These are phyloP conservation scores for Noctua janthe DNA, from an alignment of 2,888 invertebrate species.

Conservation along the genomic window DNA sequence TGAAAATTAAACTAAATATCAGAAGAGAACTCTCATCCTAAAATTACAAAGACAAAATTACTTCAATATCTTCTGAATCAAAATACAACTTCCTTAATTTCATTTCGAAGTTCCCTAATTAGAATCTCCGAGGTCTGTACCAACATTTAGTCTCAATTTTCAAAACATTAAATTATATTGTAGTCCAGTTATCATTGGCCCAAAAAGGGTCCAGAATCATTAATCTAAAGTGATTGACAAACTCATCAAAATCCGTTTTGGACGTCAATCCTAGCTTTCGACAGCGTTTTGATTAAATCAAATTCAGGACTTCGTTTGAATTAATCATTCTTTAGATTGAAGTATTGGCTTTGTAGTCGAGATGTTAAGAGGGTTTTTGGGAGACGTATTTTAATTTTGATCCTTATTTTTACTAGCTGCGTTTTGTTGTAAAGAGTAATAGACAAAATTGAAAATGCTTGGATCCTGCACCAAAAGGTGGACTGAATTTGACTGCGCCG, in stretches of 20 bases:
- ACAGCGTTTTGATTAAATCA: slow-evolving; percentile 42
- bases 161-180: slow-evolving; percentile 45
- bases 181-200: slow-evolving; percentile 45
- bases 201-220: slow-evolving; percentile 29
- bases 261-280: slow-evolving; percentile 25
- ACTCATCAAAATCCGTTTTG: slow-evolving; percentile 45
- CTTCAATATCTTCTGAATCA: slow-evolving; percentile 24
- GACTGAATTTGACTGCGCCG: too few relatives aligned
- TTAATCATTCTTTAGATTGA: slow-evolving; percentile 33
- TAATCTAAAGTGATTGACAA: slow-evolving; percentile 51
- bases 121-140: slow-evolving; percentile 33
- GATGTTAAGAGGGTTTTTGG: slow-evolving; percentile 1
- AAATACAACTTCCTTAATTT: slow-evolving; percentile 38
- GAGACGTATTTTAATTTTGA: slow-evolving; percentile 6
- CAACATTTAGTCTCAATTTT: slow-evolving; percentile 32
- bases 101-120: slow-evolving; percentile 43
- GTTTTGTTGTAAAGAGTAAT: not conserved
- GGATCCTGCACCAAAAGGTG: not conserved
- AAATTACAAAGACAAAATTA: slow-evolving; percentile 7
- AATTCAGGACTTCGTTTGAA: slow-evolving; percentile 31
- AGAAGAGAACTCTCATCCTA: not conserved
- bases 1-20: not conserved
- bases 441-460: not conserved
- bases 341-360: slow-evolving; percentile 30
- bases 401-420: not conserved